Conservation (phyloP, 2,888 invertebrate genomes). For the Lypha dubia region DNA sequence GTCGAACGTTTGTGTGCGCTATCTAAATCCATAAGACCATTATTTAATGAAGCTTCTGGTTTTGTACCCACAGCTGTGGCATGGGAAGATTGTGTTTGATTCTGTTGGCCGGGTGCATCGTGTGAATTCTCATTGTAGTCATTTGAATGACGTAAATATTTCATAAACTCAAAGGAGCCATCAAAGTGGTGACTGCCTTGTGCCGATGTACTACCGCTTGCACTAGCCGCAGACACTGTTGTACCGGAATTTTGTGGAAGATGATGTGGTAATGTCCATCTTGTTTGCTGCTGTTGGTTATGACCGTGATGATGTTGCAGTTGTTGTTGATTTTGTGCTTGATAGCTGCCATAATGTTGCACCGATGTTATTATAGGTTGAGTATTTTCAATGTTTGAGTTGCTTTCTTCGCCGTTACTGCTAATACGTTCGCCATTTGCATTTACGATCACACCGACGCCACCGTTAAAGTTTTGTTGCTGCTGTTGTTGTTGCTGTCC, state of each 20-base stretch:
- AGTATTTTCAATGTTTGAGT: conserved; percentile 68
- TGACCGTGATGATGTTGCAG: conserved; percentile 57
- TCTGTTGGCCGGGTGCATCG: conserved; percentile 63
- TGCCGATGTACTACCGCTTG: conserved; percentile 6
- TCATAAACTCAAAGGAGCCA: conserved; percentile 83
- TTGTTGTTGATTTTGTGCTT: conserved; percentile 63
- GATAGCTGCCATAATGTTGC: conserved; percentile 73
- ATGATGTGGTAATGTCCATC: conserved; percentile 57
- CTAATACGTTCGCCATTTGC: conserved; percentile 56
- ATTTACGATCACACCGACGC: conserved; percentile 37
- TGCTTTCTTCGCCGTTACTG: conserved; percentile 61
- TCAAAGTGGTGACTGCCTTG: conserved; percentile 79
- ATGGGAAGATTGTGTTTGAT: conserved; percentile 60
- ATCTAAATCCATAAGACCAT: conserved; percentile 80
- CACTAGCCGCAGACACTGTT: conserved; percentile 39
- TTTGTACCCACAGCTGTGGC: conserved; percentile 65
- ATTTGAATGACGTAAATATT: conserved; percentile 82
- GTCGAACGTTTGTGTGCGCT: conserved; percentile 80
- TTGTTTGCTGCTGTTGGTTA: conserved; percentile 62
- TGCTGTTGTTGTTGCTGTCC: conserved; percentile 65
- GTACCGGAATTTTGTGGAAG: conserved; percentile 44
- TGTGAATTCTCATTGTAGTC: conserved; percentile 77
- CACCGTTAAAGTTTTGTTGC: conserved; percentile 65
- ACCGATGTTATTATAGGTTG: conserved; percentile 59
- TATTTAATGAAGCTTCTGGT: conserved; percentile 66